A percentile compares a stretch with the other conserved stretches of the same genome.
phyloP scores from a whole-genome alignment of 2,888 invertebrate species.

The Andricus curvator region DNA sequence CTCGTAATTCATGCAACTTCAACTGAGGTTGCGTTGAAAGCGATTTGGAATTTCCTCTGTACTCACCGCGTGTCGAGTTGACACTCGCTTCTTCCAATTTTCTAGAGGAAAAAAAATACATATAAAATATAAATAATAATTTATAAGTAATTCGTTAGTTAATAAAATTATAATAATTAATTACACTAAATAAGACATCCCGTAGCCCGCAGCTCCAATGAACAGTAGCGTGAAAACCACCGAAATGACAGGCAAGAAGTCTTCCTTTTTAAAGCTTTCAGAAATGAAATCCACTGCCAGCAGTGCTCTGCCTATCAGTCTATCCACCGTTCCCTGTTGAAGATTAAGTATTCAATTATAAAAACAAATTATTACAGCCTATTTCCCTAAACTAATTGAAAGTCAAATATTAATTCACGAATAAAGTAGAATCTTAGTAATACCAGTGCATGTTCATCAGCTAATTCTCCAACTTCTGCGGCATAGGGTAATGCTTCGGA shows the following conservation, averaged over 20 bases:
- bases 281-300: conserved; percentile 86
- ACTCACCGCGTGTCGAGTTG: conserved; percentile 78
- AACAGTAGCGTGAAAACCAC: conserved; percentile 88
- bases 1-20: conserved; percentile 93
- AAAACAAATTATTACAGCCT: background rate
- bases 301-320: conserved; percentile 83
- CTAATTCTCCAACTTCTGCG: conserved; percentile 83
- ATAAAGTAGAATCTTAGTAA: conserved; percentile 28
- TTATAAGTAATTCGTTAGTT: background rate
- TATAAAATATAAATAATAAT: background rate
- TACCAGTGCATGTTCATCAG: conserved; percentile 80
- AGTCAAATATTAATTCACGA: background rate
- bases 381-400: background rate
- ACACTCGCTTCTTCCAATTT: conserved; percentile 82
- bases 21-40: conserved; percentile 82
- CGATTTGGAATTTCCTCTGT: conserved; percentile 79
- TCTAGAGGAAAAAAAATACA: conserved; percentile 66
- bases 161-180: conserved; percentile 64
- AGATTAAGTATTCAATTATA: background rate
- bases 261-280: conserved; percentile 87
- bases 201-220: conserved; percentile 89
- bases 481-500: conserved; percentile 89
- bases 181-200: conserved; percentile 91
- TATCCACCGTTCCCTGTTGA: conserved; percentile 83
- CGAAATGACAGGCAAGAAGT: conserved; percentile 88